Evolutionary conservation across 1,140 invertebrate genomes (phyloP).

Genomic region (Coelopa frigida): DNA sequence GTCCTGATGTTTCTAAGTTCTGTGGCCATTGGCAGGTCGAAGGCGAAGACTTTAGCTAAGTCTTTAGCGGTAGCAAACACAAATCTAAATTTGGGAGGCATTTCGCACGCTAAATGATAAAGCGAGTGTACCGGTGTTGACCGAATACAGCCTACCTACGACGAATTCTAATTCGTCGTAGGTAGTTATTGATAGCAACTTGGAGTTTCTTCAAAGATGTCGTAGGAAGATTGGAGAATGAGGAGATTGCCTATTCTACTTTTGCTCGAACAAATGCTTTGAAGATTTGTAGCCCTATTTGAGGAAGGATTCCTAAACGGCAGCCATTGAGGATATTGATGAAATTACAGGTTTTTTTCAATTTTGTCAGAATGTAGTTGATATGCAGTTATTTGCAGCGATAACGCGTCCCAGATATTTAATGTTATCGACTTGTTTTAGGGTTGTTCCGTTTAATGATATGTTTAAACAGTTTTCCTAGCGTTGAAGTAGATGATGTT

Average conservation of each 20-base stretch:
- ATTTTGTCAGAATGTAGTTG: background rate
- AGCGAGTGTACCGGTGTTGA: background rate
- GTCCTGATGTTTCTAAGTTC: too few species aligned
- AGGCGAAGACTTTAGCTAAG: background rate
- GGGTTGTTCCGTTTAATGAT: background rate
- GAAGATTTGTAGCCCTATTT: background rate
- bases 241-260: constrained; percentile 8
- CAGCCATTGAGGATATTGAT: background rate
- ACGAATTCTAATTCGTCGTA: too few species aligned
- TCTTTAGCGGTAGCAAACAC: constrained; percentile 3
- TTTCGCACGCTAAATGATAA: constrained; percentile 1
- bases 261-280: constrained; percentile 5
- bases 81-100: background rate
- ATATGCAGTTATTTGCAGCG: background rate
- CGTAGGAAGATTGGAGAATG: constrained; percentile 2
- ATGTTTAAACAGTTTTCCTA: background rate
- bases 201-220: background rate
- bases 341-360: background rate
- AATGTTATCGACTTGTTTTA: background rate
- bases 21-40: too few species aligned
- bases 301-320: background rate
- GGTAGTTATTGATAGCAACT: background rate
- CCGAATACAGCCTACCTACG: background rate
- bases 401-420: background rate
- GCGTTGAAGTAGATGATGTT: constrained; percentile 3